Evolutionary conservation across 1,140 invertebrate genomes (phyloP).

Genomic region (Pseudomyrmex dendroicus): DNA sequence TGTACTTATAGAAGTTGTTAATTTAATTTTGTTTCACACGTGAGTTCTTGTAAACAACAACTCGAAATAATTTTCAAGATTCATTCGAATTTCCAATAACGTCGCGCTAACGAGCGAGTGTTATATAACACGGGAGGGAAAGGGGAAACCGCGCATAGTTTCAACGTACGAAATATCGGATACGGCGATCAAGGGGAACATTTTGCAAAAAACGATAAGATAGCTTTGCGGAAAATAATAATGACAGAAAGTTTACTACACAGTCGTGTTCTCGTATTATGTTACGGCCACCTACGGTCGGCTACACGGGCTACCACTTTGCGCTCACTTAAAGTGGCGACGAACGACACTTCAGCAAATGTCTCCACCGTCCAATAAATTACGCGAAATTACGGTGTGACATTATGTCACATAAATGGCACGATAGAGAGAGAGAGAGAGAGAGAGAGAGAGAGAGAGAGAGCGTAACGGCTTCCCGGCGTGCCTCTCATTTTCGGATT

Average conservation of each 20-base stretch:
- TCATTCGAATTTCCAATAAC: slow-evolving; percentile 5
- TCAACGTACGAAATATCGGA: slow-evolving; percentile 31
- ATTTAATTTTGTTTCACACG: neutral
- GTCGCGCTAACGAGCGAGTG: slow-evolving; percentile 16
- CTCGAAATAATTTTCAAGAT: neutral
- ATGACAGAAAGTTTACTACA: slow-evolving; percentile 71
- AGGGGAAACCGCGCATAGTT: no score
- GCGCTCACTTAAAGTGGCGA: slow-evolving; percentile 80
- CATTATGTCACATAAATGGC: slow-evolving; percentile 66
- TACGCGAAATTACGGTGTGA: slow-evolving; percentile 72
- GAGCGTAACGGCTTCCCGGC: slow-evolving; percentile 42
- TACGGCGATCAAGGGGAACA: neutral
- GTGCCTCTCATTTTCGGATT: slow-evolving; percentile 55
- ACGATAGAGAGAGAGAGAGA: slow-evolving; percentile 47
- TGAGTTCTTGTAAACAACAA: no score
- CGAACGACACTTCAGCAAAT: slow-evolving; percentile 78
- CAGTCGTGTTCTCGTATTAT: slow-evolving; percentile 58
- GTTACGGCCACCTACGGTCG: slow-evolving; percentile 77
- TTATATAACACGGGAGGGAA: slow-evolving; percentile 18
- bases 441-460: neutral
- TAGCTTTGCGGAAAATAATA: slow-evolving; percentile 59
- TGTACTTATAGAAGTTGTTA: neutral
- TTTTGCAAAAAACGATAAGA: slow-evolving; percentile 41
- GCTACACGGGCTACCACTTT: slow-evolving; percentile 82
- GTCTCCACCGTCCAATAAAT: slow-evolving; percentile 75